Base-by-base conservation (phyloP, 2,888 invertebrate species). In the Idaea dimidiata region DNA sequence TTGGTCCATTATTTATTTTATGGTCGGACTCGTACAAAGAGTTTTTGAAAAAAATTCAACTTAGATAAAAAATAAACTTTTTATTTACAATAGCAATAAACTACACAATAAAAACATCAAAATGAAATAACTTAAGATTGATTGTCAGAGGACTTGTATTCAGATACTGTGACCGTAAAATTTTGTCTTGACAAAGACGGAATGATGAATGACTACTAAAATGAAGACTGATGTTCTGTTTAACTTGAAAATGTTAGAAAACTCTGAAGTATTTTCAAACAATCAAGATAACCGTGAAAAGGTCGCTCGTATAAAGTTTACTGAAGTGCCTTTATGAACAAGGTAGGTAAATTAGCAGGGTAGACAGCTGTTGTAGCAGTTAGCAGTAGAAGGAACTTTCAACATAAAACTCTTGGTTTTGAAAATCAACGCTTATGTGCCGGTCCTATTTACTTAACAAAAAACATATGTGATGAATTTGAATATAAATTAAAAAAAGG, bases 101-200 rank as follows among this genome's bases (percentile, higher is more conserved):
- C 24, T 24, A 24, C 24, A 24, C 24, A 24, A 24, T 24, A 24
- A 24, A 24, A 24, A 24, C 24, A 24, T 24, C 24, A 24, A 24
- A n/a, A 24, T 24, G 24, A 24, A 43, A 43, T 43, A 43, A 43
- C 43, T 43, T 43, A 43, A 71, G 71, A 71, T 71, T 69, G 68
- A 71, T 71, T 54, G 64, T 62, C 61, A 59, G 17, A 58, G 65
- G 54, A 59, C 56, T 62, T 66, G 69, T 69, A 67, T 64, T 66
- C 64, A 68, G 69, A 64, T 69, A 61, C 60, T 71, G 66, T 66
- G 69, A 65, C 66, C 59, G 65, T n/a, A 62, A 62, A 54, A 62
- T 69, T 71, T 69, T 71, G 68, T 67, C 65, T 67, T 62, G 59
- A 60, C 63, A 57, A 59, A 58, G 64, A 61, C 64, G 68, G 67